These are phyloP conservation scores for Himalopsyche japonica DNA, from an alignment of 2,888 invertebrate species.

Conservation along the genomic window DNA sequence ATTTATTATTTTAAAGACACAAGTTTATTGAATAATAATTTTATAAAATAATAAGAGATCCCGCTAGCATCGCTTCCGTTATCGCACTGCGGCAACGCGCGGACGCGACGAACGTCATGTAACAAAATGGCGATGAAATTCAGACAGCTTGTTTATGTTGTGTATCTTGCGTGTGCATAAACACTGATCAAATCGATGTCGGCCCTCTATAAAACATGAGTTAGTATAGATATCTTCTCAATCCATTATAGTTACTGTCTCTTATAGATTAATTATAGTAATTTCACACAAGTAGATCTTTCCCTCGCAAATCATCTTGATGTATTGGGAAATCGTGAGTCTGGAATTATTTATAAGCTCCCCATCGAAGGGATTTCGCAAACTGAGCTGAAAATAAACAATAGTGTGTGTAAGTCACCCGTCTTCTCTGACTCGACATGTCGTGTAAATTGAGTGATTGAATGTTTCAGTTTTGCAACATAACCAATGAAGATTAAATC, in stretches of 20 bases:
- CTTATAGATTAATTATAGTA: background rate
- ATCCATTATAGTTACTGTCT: background rate
- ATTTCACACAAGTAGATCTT: background rate
- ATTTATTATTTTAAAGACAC: background rate
- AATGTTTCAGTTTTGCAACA: conserved; percentile 32
- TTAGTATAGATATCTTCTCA: conserved; percentile 23
- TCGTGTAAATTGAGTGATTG: conserved; percentile 6
- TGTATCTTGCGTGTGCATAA: conserved; percentile 21
- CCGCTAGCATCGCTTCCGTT: conserved; percentile 3
- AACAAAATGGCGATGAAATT: conserved; percentile 34
- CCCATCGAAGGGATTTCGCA: background rate
- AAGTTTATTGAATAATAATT: background rate
- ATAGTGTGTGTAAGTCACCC: background rate
- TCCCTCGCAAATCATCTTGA: conserved; percentile 30
- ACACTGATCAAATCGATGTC: conserved; percentile 29
- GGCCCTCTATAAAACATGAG: conserved; percentile 27
- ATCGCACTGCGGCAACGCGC: conserved; percentile 23
- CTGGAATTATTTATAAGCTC: conserved; percentile 10
- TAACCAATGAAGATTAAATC: conserved; percentile 41
- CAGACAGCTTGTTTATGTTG: conserved; percentile 34
- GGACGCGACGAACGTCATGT: conserved; percentile 31
- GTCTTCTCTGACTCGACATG: background rate
- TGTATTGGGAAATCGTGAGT: conserved; percentile 17
- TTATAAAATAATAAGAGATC: background rate
- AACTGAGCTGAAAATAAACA: background rate